Percentiles rank a stretch among this genome's conserved stretches.
phyloP scores from a whole-genome alignment of 2,113 vertebrate genomes.

The Dasyornis broadbenti region DNA sequence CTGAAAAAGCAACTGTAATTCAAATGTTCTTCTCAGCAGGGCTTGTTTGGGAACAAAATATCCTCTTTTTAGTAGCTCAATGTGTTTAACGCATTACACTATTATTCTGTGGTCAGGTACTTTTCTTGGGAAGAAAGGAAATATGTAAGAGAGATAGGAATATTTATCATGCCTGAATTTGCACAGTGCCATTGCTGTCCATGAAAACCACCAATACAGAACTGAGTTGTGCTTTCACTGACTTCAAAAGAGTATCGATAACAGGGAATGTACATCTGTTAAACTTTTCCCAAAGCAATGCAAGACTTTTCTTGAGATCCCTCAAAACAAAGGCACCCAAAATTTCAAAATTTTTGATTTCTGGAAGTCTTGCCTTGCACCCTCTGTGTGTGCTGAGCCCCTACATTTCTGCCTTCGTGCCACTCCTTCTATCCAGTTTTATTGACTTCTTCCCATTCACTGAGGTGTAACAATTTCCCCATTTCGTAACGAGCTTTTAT shows the following conservation, averaged over 20 bases:
- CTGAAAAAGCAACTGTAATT: neutral
- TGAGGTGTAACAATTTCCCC: neutral
- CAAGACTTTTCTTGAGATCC: neutral
- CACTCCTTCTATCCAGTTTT: neutral
- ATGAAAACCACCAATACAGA: neutral
- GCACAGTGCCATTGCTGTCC: neutral
- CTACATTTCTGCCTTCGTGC: neutral
- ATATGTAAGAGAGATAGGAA: neutral
- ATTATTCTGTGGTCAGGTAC: neutral
- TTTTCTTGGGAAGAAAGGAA: neutral
- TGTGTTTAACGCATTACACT: neutral
- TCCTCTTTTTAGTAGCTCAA: neutral
- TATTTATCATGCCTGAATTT: neutral
- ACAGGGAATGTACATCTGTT: neutral
- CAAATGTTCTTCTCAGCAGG: neutral
- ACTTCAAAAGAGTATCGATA: neutral
- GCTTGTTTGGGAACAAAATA: neutral
- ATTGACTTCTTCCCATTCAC: neutral
- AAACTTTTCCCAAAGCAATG: neutral
- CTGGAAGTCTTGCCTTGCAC: neutral
- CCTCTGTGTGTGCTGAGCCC: neutral
- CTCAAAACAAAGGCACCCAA: neutral
- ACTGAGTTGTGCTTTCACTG: neutral
- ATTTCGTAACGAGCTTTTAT: neutral
- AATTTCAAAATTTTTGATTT: neutral